Percentiles rank a stretch among this genome's conserved stretches.
Conservation (phyloP, 2,797 vertebrate species). For the Arctocebus calabarensis region DNA sequence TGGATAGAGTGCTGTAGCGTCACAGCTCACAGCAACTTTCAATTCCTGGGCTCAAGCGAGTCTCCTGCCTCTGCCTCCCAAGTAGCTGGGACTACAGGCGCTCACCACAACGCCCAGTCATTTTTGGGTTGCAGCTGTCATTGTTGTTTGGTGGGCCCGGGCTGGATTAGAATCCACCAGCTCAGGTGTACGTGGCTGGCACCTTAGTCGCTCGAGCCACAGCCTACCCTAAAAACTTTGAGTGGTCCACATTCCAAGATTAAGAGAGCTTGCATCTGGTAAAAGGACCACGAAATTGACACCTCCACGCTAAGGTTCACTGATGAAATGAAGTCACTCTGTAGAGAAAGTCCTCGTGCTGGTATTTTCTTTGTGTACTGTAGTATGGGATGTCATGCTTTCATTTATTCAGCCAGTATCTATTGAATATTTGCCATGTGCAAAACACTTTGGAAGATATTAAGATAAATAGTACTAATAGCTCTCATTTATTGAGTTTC, state of each 20-base stretch:
- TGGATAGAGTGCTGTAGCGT: no score
- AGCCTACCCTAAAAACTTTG: not conserved
- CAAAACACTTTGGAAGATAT: constrained; percentile 39
- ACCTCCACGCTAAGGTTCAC: not conserved
- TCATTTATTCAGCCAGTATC: not conserved
- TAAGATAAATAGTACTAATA: not conserved
- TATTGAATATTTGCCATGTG: not conserved
- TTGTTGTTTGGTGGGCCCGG: no score
- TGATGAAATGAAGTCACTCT: not conserved
- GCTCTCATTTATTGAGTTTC: constrained; percentile 7
- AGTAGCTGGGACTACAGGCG: no score
- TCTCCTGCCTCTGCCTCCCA: no score
- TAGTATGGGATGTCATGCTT: not conserved
- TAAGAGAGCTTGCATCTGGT: not conserved
- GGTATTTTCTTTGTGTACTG: not conserved
- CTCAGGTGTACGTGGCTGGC: no score
- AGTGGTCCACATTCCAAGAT: constrained; percentile 12
- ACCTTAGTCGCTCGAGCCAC: no score
- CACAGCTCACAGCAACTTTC: no score
- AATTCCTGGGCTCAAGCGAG: no score
- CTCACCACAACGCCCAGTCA: no score
- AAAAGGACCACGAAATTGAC: not conserved
- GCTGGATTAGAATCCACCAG: no score
- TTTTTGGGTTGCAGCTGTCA: no score
- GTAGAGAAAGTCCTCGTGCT: not conserved